phyloP scores from a whole-genome alignment of 2,113 vertebrate species.

The Sminthopsis crassicaudata region DNA sequence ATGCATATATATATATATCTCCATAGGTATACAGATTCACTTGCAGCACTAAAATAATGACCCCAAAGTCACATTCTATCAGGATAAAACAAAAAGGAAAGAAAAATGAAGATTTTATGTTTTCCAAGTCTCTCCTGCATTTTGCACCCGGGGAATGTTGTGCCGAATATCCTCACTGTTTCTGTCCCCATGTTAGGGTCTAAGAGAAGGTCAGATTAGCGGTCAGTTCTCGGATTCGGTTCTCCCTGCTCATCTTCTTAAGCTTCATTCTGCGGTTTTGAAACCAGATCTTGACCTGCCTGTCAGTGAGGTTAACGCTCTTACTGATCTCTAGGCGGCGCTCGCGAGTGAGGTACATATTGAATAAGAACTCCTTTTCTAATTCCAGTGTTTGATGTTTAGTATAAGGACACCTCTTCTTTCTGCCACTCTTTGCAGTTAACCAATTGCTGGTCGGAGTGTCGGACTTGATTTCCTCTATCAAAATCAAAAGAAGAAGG shows the following conservation, averaged over 20 bases:
- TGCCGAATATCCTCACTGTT: slow-evolving; percentile 78
- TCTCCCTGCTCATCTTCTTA: slow-evolving; percentile 99
- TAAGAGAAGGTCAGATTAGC: slow-evolving; percentile 99
- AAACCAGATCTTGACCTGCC: slow-evolving; percentile 99
- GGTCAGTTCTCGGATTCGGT: slow-evolving; percentile 99
- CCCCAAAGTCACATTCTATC: slow-evolving; percentile 92
- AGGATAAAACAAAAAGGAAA: slow-evolving; percentile 85
- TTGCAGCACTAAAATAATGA: slow-evolving; percentile 89
- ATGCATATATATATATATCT: slow-evolving; percentile 75
- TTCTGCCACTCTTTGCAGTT: slow-evolving; percentile 98
- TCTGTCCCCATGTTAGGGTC: slow-evolving; percentile 80
- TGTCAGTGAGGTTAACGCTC: slow-evolving; percentile 99
- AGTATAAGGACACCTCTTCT: slow-evolving; percentile 99
- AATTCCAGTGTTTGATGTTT: slow-evolving; percentile 99
- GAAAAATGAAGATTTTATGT: slow-evolving; percentile 84
- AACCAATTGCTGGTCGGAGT: slow-evolving; percentile 97
- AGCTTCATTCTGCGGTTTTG: slow-evolving; percentile 99
- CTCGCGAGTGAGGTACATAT: slow-evolving; percentile 99
- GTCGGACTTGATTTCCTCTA: slow-evolving; percentile 95
- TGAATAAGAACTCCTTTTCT: slow-evolving; percentile 99
- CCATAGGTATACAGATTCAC: slow-evolving; percentile 90
- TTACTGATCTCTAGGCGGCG: slow-evolving; percentile 99
- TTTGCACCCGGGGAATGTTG: slow-evolving; percentile 81
- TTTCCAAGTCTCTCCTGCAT: slow-evolving; percentile 86
- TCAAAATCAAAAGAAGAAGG: slow-evolving; percentile 87